Base-by-base conservation (phyloP, 2,797 vertebrate species). In the Syngnathus rostellatus region DNA sequence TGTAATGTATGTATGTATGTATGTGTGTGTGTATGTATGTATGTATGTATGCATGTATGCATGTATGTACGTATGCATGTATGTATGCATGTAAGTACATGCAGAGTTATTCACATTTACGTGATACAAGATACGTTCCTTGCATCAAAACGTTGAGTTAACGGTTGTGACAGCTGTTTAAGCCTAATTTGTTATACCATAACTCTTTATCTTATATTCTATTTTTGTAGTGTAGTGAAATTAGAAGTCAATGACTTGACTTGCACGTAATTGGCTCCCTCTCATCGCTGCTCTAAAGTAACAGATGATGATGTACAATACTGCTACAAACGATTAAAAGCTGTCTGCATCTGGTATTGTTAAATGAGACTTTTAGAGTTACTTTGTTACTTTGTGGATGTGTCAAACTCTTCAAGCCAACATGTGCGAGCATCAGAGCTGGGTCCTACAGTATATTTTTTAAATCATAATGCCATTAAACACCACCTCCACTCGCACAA, bases 331-430 rank as follows among this genome's bases (percentile, higher is more conserved):
- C 4, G 45, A 84, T 84, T 72, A 83, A 86, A 86, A 48, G 63
- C 65, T 65, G 77, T 85, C 68, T 68, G 64, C 69, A 48, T 41
- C 19, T 51, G 50, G 55, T 81, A 74, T 82, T 74, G 73, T 61
- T 53, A 54, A 81, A 81, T 79, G 81, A 87, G 69, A 66, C 75
- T 74, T 64, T 5, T 65, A 66, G 74, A 81, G 69, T 76, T 74
- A 79, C 80, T 66, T 68, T 65, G 70, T 76, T 74, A 79, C 80
- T 66, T 68, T 65, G 70, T 82, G 69, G 43, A 80, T 82, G 68
- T 1, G n/a, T 63, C 64, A 67, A 72, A 81, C 68, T 74, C 72
- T 67, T 6, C 8, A 54, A 62, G 66, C 72, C 25, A 63, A 41
- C 75, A 46, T 39, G 69, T 73, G 70, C 66, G 68, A 51, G 71